Conservation (phyloP, 2,888 invertebrate species). For the Watsonalla binaria region DNA sequence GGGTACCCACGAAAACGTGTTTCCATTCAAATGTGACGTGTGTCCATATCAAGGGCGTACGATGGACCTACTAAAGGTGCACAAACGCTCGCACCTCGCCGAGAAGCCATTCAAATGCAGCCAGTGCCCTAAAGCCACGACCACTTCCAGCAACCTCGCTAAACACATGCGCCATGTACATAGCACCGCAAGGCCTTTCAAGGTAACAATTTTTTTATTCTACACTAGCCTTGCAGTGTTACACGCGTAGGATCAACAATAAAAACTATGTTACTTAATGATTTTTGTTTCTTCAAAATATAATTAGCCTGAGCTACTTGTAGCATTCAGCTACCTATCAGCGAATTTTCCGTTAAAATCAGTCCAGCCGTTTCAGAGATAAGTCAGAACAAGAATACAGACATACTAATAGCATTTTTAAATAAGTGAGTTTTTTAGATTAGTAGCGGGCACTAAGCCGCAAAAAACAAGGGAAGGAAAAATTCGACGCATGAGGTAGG, state of each 20-base stretch:
- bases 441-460: no score
- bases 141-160: slow-evolving; percentile 63
- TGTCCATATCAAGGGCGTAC: slow-evolving; percentile 68
- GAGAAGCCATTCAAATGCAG: slow-evolving; percentile 67
- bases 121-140: slow-evolving; percentile 60
- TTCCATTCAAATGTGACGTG: slow-evolving; percentile 64
- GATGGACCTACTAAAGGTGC: slow-evolving; percentile 61
- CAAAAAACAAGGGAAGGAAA: no score
- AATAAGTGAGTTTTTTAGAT: no score
- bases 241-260: no score
- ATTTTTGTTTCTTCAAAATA: no score
- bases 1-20: slow-evolving; percentile 57
- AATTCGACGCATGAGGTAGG: no score
- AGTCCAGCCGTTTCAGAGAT: neutral
- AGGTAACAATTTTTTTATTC: slow-evolving; percentile 36
- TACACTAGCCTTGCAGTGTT: no score
- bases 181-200: slow-evolving; percentile 57
- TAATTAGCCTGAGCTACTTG: no score
- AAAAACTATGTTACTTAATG: no score
- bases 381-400: no score
- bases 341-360: neutral
- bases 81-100: slow-evolving; percentile 56
- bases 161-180: slow-evolving; percentile 69
- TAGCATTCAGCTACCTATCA: no score
- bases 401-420: no score